Percentiles rank a stretch among this genome's conserved stretches.
phyloP scores from a whole-genome alignment of 2,113 vertebrate genomes.

The Cololabis saira region DNA sequence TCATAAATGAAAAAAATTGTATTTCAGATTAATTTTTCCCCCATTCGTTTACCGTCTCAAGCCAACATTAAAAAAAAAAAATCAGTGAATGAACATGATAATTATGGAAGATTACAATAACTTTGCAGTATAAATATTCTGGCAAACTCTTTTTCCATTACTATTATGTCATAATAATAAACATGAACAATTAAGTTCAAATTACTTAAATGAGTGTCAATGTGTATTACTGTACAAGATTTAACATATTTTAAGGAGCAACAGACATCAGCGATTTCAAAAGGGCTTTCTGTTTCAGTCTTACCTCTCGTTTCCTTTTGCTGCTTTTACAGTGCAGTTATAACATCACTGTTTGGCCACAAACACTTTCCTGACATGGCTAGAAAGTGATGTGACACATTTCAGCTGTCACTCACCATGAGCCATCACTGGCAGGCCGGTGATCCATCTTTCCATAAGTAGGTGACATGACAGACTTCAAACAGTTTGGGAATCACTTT shows the following conservation, averaged over 20 bases:
- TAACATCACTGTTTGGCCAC: constrained; percentile 16
- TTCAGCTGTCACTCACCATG: constrained; percentile 78
- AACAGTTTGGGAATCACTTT: constrained; percentile 53
- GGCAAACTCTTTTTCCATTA: too few species aligned
- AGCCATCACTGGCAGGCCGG: constrained; percentile 62
- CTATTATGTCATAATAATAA: too few species aligned
- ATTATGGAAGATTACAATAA: too few species aligned
- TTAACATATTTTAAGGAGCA: background rate
- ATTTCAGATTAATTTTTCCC: too few species aligned
- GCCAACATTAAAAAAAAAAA: too few species aligned
- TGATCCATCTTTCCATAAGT: constrained; percentile 76
- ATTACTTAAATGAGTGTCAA: too few species aligned
- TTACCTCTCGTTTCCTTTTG: constrained; percentile 27
- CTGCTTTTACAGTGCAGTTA: constrained; percentile 39
- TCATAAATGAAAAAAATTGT: too few species aligned
- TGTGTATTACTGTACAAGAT: background rate
- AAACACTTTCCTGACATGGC: constrained; percentile 61
- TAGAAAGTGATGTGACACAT: constrained; percentile 70
- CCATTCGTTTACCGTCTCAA: too few species aligned
- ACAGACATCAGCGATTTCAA: constrained; percentile 8
- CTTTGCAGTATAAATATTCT: too few species aligned
- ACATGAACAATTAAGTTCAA: too few species aligned
- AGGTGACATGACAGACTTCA: constrained; percentile 63
- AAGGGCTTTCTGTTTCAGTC: background rate
- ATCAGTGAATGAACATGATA: too few species aligned